Percentiles rank a stretch among this genome's conserved stretches.
phyloP scores from a whole-genome alignment of 2,888 invertebrate species.

The Micoletzkya japonica region DNA sequence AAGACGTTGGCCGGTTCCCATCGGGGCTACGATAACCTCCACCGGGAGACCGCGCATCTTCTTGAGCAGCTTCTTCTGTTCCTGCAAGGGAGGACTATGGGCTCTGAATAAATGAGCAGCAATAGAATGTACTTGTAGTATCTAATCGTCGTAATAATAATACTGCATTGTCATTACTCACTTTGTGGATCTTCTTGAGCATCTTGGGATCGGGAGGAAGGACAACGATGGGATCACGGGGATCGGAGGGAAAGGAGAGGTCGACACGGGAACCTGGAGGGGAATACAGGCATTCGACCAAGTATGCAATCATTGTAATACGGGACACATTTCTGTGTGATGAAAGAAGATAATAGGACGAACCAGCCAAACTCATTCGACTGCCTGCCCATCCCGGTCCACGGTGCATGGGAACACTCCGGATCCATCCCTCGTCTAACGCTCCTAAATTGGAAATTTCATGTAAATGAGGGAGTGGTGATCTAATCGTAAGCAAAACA shows the following conservation, averaged over 20 bases:
- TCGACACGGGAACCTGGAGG: conserved; percentile 23
- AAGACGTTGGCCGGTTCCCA: conserved; percentile 4
- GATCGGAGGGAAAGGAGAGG: conserved; percentile 9
- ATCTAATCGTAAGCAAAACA: too few relatives aligned
- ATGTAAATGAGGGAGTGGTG: too few relatives aligned
- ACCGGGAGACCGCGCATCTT: conserved; percentile 25
- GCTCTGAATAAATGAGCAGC: background rate
- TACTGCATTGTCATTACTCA: too few relatives aligned
- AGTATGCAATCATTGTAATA: background rate
- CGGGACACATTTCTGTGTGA: background rate
- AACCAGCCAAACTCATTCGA: conserved; percentile 21
- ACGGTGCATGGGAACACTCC: conserved; percentile 1
- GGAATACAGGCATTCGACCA: background rate
- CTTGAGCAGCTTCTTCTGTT: conserved; percentile 28
- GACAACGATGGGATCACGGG: conserved; percentile 20
- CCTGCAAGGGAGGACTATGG: background rate
- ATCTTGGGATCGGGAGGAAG: conserved; percentile 26
- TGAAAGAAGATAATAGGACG: background rate
- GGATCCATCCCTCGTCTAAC: too few relatives aligned
- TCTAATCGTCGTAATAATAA: too few relatives aligned
- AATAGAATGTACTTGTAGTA: too few relatives aligned
- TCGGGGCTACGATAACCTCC: conserved; percentile 25
- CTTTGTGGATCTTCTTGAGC: conserved; percentile 29
- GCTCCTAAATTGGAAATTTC: too few relatives aligned
- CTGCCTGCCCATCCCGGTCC: conserved; percentile 24